Evolutionary conservation across 2,113 vertebrate genomes (phyloP).

Genomic region (Micronisus gabar): DNA sequence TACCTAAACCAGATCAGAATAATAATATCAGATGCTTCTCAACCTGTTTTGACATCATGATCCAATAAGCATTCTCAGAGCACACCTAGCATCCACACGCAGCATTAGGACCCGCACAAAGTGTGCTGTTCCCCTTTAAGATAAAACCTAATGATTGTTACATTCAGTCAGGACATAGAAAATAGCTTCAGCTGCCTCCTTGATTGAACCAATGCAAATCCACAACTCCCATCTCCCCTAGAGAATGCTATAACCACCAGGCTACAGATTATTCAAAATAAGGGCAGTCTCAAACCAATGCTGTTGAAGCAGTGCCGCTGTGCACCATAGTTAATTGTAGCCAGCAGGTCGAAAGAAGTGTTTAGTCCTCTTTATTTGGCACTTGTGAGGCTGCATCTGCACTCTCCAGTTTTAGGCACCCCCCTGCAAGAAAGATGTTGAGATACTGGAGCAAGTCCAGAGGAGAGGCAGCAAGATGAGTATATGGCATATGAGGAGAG

Average conservation of each 20-base stretch:
- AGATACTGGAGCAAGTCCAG: not conserved
- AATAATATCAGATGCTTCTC: not conserved
- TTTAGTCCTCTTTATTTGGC: not conserved
- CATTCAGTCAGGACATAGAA: not conserved
- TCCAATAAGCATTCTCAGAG: not conserved
- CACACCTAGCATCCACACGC: not conserved
- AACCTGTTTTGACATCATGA: not conserved
- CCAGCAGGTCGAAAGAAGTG: not conserved
- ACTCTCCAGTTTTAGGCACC: not conserved
- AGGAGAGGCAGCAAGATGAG: not conserved
- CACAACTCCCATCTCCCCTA: not conserved
- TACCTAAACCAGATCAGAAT: not conserved
- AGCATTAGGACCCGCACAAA: not conserved
- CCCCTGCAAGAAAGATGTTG: not conserved
- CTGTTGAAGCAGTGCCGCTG: not conserved
- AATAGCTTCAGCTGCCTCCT: not conserved
- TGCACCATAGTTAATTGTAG: not conserved
- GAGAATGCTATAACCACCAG: not conserved
- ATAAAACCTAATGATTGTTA: not conserved
- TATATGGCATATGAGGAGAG: not conserved
- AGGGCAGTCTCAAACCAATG: not conserved
- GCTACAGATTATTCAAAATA: not conserved
- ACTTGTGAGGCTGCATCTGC: not conserved
- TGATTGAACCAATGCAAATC: not conserved
- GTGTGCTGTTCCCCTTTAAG: not conserved